Evolutionary conservation across 2,888 invertebrate genomes (phyloP).

Genomic region (Mimas tiliae): DNA sequence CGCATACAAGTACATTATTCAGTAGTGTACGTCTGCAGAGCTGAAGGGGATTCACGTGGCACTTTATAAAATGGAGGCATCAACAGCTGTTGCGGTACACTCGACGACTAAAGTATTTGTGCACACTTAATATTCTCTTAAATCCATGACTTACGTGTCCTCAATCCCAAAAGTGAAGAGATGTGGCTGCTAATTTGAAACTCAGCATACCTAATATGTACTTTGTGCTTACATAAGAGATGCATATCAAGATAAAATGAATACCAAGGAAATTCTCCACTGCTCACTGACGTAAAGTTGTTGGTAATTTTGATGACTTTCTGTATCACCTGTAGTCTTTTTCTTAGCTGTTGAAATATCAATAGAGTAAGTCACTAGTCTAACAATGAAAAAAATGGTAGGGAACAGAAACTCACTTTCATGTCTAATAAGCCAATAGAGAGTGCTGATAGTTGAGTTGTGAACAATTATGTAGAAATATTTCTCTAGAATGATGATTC

Average conservation of each 20-base stretch:
- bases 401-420: not conserved
- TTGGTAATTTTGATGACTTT: no score
- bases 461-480: not conserved
- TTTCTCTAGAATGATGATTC: not conserved
- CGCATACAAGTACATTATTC: constrained; percentile 4
- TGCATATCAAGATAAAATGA: no score
- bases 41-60: not conserved
- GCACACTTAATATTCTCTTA: not conserved
- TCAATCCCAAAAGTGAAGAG: not conserved
- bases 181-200: not conserved
- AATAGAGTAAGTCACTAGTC: no score
- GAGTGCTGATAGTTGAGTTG: not conserved
- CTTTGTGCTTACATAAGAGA: no score
- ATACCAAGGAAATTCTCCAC: no score
- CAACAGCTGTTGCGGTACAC: not conserved
- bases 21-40: constrained; percentile 9
- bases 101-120: not conserved
- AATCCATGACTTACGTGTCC: not conserved
- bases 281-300: no score
- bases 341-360: no score
- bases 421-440: not conserved
- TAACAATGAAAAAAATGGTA: no score
- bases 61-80: constrained; percentile 11
- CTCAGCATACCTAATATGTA: no score
- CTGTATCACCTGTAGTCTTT: no score